Evolutionary conservation across 2,888 invertebrate genomes (phyloP).

Genomic region (Ochlodes sylvanus): DNA sequence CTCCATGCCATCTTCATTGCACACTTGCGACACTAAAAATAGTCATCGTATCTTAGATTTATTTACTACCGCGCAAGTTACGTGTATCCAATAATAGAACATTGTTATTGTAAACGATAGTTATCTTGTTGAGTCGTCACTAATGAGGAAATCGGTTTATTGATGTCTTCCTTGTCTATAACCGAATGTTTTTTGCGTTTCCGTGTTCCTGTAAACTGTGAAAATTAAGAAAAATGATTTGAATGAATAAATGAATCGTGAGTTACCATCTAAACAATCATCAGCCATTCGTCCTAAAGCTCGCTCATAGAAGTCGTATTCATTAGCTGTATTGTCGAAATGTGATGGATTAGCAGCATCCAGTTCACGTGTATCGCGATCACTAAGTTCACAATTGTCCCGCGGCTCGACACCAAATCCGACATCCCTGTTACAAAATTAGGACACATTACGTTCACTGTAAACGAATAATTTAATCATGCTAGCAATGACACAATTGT

Average conservation of each 20-base stretch:
- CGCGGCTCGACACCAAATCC: constrained; percentile 86
- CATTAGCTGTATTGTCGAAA: constrained; percentile 93
- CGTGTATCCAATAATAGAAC: neutral
- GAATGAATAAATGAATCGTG: neutral
- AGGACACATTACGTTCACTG: neutral
- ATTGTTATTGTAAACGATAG: neutral
- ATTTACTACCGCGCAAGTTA: neutral
- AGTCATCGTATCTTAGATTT: neutral
- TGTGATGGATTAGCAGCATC: constrained; percentile 93
- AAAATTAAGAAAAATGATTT: neutral
- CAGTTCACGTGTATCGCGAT: constrained; percentile 92
- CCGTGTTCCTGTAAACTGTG: too few relatives aligned
- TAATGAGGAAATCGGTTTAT: neutral
- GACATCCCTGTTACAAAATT: constrained; percentile 71
- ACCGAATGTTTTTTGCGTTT: too few relatives aligned
- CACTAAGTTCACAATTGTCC: constrained; percentile 96
- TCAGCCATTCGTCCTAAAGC: constrained; percentile 89
- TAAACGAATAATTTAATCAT: neutral
- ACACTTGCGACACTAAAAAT: constrained; percentile 92
- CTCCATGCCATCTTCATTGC: constrained; percentile 97
- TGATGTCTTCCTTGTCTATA: too few relatives aligned
- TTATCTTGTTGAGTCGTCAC: neutral
- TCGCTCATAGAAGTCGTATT: constrained; percentile 92
- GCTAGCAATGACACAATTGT: neutral
- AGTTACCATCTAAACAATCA: constrained; percentile 94